Evolutionary conservation across 2,888 invertebrate species (phyloP).

Genomic region (Meliscaeva auricollis): DNA sequence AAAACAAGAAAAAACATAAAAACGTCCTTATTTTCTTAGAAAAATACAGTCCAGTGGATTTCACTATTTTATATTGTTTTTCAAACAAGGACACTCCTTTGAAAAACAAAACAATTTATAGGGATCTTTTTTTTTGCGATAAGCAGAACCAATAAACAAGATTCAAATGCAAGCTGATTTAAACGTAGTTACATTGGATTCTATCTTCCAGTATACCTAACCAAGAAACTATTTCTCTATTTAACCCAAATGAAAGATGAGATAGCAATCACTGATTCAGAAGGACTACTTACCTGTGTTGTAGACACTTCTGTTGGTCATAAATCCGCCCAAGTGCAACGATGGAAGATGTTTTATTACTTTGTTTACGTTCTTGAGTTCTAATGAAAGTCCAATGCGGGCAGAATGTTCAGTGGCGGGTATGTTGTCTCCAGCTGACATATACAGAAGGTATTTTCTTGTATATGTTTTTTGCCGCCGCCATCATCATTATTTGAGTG

Average conservation of each 20-base stretch:
- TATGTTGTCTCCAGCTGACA: neutral
- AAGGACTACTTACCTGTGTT: constrained; percentile 41
- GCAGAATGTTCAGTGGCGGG: neutral
- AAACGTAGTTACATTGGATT: neutral
- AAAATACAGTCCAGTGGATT: too few relatives aligned
- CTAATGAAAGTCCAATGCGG: constrained; percentile 40
- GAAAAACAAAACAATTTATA: constrained; percentile 34
- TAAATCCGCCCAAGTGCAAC: constrained; percentile 64
- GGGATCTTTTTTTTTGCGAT: constrained; percentile 30
- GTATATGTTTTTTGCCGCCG: neutral
- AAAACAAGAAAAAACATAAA: too few relatives aligned
- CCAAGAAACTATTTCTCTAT: neutral
- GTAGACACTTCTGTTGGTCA: constrained; percentile 59
- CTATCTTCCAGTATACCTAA: neutral
- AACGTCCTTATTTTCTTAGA: too few relatives aligned
- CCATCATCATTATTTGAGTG: constrained; percentile 22
- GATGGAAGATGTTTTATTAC: constrained; percentile 68
- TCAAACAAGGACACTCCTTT: constrained; percentile 1
- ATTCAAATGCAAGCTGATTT: constrained; percentile 47
- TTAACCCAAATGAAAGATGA: constrained; percentile 15
- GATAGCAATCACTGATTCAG: constrained; percentile 46
- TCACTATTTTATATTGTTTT: neutral
- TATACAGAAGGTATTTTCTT: constrained; percentile 19
- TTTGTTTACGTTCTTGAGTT: constrained; percentile 57
- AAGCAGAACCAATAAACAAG: constrained; percentile 56